Evolutionary conservation across 1,140 invertebrate species (phyloP), one percentile per base, ranked within the genome.

Genomic region (Eriocheir sinensis): DNA sequence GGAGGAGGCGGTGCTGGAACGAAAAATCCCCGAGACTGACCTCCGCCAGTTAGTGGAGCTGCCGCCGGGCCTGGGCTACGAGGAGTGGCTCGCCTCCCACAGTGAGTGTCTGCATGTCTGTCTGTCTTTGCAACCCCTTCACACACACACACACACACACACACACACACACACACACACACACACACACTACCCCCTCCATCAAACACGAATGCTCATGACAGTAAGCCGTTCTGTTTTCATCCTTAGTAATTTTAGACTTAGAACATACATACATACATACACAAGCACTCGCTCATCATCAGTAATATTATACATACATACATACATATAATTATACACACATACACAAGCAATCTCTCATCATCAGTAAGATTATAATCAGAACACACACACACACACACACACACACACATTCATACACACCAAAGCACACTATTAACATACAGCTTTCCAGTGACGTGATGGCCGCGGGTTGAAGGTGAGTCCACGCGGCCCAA

Each of bases 31-130:
- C 96, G 99, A 99, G 97, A 97, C 98, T 96, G 99, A 99, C 97
- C 97, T 99, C 97, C 98, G 98, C 96, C 98, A 99, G 97, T 97
- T 99, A 96, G 98, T 99, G 95, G 98, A 99, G 96, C 97, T 99
- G 97, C 99, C 99, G 96, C 97, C 98, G 95, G 99, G 98, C 95
- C 97, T 99, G 96, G 99, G 99, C 97, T 98, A 99, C 97, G 99
- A 99, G 97, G 99, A 99, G 97, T 99, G 99, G 99, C 98, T 99
- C 96, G 99, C 99, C 94, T 99, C 99, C 96, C 99, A 99, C 97
- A 99, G 98, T 99, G 97, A 95, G 94, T 95, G 48, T n/a, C 12
- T 44, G n/a, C 40, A 44, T 48, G 17, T 93, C 32, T 30, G 36
- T 21, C 41, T 88, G 32, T 15, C 40, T 2, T 30, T 81, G 12